Evolutionary conservation across 2,113 vertebrate genomes (phyloP).

Genomic region (Todiramphus saurophagus): DNA sequence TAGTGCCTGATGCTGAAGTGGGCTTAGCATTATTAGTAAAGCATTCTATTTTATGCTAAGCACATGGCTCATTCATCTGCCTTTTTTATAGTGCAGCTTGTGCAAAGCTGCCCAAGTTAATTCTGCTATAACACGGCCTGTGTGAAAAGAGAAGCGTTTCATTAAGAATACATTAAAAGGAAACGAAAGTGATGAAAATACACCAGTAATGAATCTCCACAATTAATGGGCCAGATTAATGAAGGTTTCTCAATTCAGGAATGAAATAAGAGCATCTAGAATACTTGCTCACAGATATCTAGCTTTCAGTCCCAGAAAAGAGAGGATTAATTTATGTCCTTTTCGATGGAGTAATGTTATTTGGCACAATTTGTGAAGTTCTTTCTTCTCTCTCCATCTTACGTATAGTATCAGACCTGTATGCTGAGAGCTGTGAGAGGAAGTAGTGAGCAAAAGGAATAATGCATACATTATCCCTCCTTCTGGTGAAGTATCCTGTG

Average conservation of each 20-base stretch:
- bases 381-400: slow-evolving; percentile 46
- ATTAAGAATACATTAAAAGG: slow-evolving; percentile 58
- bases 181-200: slow-evolving; percentile 58
- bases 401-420: slow-evolving; percentile 8
- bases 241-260: slow-evolving; percentile 35
- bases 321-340: slow-evolving; percentile 44
- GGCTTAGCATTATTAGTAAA: slow-evolving; percentile 39
- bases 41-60: slow-evolving; percentile 34
- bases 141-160: slow-evolving; percentile 59
- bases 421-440: slow-evolving; percentile 42
- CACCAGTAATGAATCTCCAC: slow-evolving; percentile 56
- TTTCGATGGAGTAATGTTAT: slow-evolving; percentile 56
- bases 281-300: slow-evolving; percentile 24
- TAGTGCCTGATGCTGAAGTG: not conserved
- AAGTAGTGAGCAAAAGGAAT: slow-evolving; percentile 36
- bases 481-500: slow-evolving; percentile 52
- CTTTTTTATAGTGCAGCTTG: slow-evolving; percentile 1
- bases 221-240: slow-evolving; percentile 65
- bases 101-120: slow-evolving; percentile 7
- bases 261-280: slow-evolving; percentile 39
- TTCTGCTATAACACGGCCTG: not conserved
- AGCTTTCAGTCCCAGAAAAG: slow-evolving; percentile 11
- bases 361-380: slow-evolving; percentile 67
- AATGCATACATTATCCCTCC: slow-evolving; percentile 45
- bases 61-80: slow-evolving; percentile 23